These are phyloP conservation scores for Rhadina sibilatrix DNA, from an alignment of 2,113 vertebrate species.

Conservation along the genomic window DNA sequence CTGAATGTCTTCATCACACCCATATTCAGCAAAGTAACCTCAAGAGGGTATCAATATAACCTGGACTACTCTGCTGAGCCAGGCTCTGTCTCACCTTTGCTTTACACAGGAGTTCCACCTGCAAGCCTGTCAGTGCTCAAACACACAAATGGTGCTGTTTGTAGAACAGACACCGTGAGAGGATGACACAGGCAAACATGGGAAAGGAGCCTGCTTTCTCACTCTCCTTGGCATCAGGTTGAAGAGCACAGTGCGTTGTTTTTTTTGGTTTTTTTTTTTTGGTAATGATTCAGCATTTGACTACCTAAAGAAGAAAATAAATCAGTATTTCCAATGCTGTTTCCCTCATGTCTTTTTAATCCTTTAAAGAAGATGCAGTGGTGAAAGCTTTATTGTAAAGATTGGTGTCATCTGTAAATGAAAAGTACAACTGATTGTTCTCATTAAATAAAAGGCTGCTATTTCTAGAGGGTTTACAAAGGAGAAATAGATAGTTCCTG, in stretches of 20 bases:
- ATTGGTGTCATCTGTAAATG: neutral
- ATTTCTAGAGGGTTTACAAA: neutral
- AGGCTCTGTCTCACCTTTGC: neutral
- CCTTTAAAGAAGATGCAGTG: neutral
- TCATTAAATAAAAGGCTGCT: neutral
- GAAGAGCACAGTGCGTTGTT: neutral
- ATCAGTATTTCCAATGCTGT: neutral
- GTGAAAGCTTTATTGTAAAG: neutral
- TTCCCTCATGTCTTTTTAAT: neutral
- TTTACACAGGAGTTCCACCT: neutral
- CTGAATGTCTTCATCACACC: neutral
- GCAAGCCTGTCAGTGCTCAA: neutral
- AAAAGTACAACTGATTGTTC: neutral
- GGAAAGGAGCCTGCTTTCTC: neutral
- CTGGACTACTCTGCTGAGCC: neutral
- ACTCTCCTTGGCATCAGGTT: slow-evolving; percentile 8
- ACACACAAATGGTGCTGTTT: neutral
- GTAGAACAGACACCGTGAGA: neutral
- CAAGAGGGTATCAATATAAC: neutral
- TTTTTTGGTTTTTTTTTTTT: slow-evolving; percentile 6
- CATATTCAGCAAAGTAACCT: neutral
- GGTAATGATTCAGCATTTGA: neutral
- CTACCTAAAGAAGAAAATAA: neutral
- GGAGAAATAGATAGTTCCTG: neutral
- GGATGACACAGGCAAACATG: neutral